These are phyloP conservation scores for Drosophila subobscura DNA, from an alignment of 1,140 invertebrate species.

Conservation along the genomic window DNA sequence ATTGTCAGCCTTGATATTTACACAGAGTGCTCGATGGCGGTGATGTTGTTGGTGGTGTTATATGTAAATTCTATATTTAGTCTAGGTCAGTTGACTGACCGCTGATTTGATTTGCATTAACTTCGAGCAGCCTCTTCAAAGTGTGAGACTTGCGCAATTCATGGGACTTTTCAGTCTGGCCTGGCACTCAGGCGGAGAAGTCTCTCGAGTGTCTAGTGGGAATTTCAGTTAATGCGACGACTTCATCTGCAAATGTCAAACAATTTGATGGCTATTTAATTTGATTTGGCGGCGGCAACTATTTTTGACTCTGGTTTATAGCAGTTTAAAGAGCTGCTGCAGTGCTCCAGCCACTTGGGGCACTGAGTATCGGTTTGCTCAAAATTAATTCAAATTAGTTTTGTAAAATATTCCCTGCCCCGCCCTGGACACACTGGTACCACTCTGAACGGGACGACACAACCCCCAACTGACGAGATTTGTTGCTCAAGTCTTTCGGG, in stretches of 20 bases:
- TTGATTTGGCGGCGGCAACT: neutral
- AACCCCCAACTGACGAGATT: conserved; percentile 64
- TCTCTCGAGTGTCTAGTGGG: conserved; percentile 3
- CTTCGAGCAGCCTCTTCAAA: conserved; percentile 9
- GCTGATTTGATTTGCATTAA: conserved; percentile 61
- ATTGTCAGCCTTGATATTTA: conserved; percentile 75
- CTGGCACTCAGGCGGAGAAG: conserved; percentile 49
- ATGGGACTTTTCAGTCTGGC: conserved; percentile 54
- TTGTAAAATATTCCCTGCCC: conserved; percentile 28
- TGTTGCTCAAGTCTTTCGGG: conserved; percentile 69
- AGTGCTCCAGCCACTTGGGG: conserved; percentile 11
- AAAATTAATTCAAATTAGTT: conserved; percentile 45
- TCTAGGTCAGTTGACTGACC: conserved; percentile 37
- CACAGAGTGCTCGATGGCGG: conserved; percentile 45
- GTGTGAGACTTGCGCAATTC: conserved; percentile 60
- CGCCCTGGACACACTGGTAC: conserved; percentile 26
- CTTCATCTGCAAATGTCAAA: conserved; percentile 64
- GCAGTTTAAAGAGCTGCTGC: conserved; percentile 8
- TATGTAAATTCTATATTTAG: conserved; percentile 46
- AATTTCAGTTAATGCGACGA: conserved; percentile 41
- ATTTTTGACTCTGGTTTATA: conserved; percentile 25
- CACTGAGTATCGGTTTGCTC: conserved; percentile 20
- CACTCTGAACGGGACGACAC: conserved; percentile 31
- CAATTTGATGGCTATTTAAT: conserved; percentile 42
- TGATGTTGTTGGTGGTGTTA: conserved; percentile 3